A percentile compares a stretch with the other conserved stretches of the same genome.
Evolutionary conservation across 1,140 invertebrate species (phyloP).

Genomic region (Drosophila ironensis): DNA sequence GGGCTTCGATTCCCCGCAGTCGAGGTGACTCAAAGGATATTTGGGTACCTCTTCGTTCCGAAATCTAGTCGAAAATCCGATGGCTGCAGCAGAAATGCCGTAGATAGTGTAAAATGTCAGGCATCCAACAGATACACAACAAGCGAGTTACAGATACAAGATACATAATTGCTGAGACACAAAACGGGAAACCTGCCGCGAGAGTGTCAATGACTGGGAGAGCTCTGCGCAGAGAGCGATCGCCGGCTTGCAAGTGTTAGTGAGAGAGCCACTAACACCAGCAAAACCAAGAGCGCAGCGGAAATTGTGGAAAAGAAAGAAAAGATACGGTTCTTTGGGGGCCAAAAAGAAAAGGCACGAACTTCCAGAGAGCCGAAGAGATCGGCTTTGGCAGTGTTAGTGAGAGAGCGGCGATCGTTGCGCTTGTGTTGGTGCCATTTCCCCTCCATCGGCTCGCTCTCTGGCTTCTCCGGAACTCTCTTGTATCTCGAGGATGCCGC

Average conservation of each 20-base stretch:
- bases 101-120: constrained; percentile 67
- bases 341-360: background rate
- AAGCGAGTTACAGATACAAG: constrained; percentile 70
- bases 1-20: constrained; percentile 1
- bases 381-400: background rate
- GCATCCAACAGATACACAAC: constrained; percentile 68
- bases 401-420: background rate
- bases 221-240: background rate
- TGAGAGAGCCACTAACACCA: constrained; percentile 58
- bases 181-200: constrained; percentile 58
- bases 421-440: constrained; percentile 45
- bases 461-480: background rate
- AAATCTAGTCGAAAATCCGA: constrained; percentile 3
- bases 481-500: constrained; percentile 25
- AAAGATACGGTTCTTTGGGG: constrained; percentile 16
- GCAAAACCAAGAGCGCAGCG: constrained; percentile 31
- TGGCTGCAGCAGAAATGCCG: constrained; percentile 3
- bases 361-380: constrained; percentile 10
- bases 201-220: constrained; percentile 69
- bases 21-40: background rate
- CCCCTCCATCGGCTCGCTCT: constrained; percentile 35
- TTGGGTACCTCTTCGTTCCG: background rate
- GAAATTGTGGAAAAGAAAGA: constrained; percentile 32
- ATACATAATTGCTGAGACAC: constrained; percentile 70
- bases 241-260: constrained; percentile 13